phyloP scores from a whole-genome alignment of 2,113 vertebrate genomes.

The Crypturellus undulatus region DNA sequence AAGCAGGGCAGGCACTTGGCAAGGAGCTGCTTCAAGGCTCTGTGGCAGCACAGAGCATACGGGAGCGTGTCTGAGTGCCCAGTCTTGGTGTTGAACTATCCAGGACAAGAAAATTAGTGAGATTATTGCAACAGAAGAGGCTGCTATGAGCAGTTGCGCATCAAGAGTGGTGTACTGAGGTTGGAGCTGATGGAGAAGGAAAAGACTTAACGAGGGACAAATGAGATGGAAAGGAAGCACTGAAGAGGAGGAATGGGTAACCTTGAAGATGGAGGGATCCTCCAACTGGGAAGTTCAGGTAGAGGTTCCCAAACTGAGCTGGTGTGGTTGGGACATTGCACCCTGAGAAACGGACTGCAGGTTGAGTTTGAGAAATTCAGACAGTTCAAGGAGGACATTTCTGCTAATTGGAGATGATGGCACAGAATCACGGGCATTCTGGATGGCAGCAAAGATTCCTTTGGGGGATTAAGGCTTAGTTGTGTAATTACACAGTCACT shows the following conservation, averaged over 20 bases:
- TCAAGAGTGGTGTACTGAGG: background rate
- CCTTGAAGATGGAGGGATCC: background rate
- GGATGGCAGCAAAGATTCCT: background rate
- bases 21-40: background rate
- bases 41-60: accelerated
- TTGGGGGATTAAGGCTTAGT: background rate
- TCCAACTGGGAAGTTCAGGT: background rate
- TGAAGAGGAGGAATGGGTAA: background rate
- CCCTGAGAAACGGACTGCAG: background rate
- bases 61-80: background rate
- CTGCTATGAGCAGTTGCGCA: background rate
- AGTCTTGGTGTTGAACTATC: background rate
- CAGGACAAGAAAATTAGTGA: background rate
- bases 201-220: background rate
- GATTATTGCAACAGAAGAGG: background rate
- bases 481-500: background rate
- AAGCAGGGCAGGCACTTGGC: background rate
- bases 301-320: background rate
- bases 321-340: background rate
- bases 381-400: background rate
- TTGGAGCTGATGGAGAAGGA: background rate
- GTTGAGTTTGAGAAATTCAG: background rate
- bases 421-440: background rate
- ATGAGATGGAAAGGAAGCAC: background rate
- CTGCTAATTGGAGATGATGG: background rate